Conservation (phyloP, 2,888 invertebrate genomes). For the Pyralis farinalis region DNA sequence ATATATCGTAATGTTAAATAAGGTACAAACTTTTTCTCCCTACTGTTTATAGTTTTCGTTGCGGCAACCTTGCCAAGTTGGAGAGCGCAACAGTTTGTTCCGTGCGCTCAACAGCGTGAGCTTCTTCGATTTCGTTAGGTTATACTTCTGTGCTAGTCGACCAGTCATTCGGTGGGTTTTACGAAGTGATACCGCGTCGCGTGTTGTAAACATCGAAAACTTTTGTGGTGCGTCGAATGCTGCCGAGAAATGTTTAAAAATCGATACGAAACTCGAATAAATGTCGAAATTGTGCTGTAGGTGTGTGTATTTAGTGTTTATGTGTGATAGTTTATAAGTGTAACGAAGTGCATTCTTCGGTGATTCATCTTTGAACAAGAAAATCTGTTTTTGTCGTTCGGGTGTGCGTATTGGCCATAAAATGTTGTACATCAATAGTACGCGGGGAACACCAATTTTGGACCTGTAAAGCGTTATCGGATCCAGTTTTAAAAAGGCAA, state of each 20-base stretch:
- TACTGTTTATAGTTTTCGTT: constrained; percentile 54
- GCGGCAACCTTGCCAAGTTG: constrained; percentile 54
- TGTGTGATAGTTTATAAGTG: constrained; percentile 45
- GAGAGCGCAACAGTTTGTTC: constrained; percentile 52
- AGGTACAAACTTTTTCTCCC: constrained; percentile 50
- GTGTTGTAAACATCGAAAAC: constrained; percentile 46
- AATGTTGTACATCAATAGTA: constrained; percentile 56
- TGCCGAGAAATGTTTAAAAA: constrained; percentile 45
- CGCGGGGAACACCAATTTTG: constrained; percentile 43
- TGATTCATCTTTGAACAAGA: constrained; percentile 76
- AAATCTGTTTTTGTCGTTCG: constrained; percentile 59
- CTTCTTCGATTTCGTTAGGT: constrained; percentile 59
- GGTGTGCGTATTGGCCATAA: constrained; percentile 47
- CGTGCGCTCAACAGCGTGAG: constrained; percentile 39
- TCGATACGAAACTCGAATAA: constrained; percentile 42
- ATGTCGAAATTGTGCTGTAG: constrained; percentile 40
- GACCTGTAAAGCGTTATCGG: constrained; percentile 15
- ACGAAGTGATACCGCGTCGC: constrained; percentile 45
- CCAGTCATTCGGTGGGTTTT: constrained; percentile 52
- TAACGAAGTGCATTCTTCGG: constrained; percentile 65
- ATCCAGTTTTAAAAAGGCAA: constrained; percentile 30
- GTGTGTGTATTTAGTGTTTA: constrained; percentile 41
- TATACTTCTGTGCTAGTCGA: constrained; percentile 56
- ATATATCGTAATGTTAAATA: constrained; percentile 43
- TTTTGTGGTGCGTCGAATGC: constrained; percentile 56